Conservation (phyloP, 2,113 vertebrate genomes). For the Lanius ludovicianus region DNA sequence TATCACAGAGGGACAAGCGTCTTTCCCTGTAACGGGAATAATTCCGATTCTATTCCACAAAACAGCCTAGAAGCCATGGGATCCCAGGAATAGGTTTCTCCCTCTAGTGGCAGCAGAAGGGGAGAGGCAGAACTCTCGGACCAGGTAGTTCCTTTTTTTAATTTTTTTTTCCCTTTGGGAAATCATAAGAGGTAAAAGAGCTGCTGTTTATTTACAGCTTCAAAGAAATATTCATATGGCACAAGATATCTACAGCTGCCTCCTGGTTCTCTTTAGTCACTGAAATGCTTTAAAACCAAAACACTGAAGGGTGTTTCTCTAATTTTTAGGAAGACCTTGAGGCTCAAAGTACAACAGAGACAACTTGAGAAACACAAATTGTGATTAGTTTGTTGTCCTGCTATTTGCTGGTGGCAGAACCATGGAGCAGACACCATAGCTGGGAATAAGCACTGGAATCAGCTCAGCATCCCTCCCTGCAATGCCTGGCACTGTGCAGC, state of each 20-base stretch:
- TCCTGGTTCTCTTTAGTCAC: neutral
- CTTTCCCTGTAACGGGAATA: neutral
- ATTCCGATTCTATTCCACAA: neutral
- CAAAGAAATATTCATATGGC: neutral
- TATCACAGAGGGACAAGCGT: neutral
- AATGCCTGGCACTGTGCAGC: no score
- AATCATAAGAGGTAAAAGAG: neutral
- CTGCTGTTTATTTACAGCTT: neutral
- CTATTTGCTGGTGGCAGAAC: neutral
- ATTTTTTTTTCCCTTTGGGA: no score
- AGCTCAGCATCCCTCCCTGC: neutral
- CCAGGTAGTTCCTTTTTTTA: neutral
- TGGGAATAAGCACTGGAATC: neutral
- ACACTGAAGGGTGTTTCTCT: neutral
- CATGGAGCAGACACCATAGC: fast-evolving
- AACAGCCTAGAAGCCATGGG: neutral
- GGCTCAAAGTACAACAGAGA: neutral
- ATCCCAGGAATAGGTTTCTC: slow-evolving; percentile 9
- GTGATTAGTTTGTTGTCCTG: neutral
- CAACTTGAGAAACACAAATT: neutral
- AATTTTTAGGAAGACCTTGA: neutral
- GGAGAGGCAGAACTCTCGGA: neutral
- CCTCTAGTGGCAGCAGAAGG: slow-evolving; percentile 39
- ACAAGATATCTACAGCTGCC: neutral
- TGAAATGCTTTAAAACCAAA: neutral